Evolutionary conservation across 2,797 vertebrate genomes (phyloP).

Genomic region (Pitangus sulphuratus): DNA sequence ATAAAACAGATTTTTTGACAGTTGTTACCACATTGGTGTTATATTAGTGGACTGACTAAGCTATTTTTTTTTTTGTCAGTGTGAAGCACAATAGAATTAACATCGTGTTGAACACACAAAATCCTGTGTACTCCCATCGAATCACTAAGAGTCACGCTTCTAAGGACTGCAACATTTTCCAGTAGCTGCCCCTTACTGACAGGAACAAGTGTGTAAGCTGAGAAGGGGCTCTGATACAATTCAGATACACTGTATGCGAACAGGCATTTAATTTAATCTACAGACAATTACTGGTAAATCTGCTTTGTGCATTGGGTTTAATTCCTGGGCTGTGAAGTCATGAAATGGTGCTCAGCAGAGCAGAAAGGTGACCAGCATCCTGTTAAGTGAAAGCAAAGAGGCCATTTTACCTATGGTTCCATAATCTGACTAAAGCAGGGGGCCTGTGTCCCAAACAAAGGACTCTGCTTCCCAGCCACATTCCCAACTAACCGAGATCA

Average conservation of each 20-base stretch:
- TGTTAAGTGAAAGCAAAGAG: slow-evolving; percentile 52
- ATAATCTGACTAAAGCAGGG: slow-evolving; percentile 19
- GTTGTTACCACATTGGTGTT: background rate
- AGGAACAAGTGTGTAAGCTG: background rate
- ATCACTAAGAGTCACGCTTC: background rate
- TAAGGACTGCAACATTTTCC: background rate
- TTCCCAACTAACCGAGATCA: slow-evolving; percentile 5
- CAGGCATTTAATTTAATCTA: slow-evolving; percentile 54
- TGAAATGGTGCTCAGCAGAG: slow-evolving; percentile 56
- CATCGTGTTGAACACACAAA: background rate
- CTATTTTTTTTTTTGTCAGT: background rate
- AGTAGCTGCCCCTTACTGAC: background rate
- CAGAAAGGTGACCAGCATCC: slow-evolving; percentile 68
- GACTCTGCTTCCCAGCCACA: slow-evolving; percentile 35
- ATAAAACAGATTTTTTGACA: background rate
- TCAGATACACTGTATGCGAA: background rate
- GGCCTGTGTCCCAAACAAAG: slow-evolving; percentile 19
- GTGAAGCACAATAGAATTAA: background rate
- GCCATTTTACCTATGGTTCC: slow-evolving; percentile 14
- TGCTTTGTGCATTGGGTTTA: slow-evolving; percentile 36
- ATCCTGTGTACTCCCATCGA: background rate
- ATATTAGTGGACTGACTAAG: background rate
- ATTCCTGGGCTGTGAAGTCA: slow-evolving; percentile 70
- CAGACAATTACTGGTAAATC: slow-evolving; percentile 36
- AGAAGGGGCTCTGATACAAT: background rate